These are phyloP conservation scores for Temnothorax nylanderi DNA, from an alignment of 1,140 invertebrate species.

Conservation along the genomic window DNA sequence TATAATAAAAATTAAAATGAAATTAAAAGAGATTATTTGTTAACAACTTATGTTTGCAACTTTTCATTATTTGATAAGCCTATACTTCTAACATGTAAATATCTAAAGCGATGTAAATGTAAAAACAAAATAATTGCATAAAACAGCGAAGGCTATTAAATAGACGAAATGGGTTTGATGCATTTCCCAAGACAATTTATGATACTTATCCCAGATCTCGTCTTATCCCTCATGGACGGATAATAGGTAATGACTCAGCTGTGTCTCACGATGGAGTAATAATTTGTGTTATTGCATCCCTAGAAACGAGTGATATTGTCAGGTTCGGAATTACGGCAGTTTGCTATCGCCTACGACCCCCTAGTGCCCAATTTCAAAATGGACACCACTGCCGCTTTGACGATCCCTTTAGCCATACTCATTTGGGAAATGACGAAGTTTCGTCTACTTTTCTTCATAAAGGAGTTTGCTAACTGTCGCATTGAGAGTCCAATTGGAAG, in stretches of 20 bases:
- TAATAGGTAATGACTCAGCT: neutral
- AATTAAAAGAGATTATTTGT: conserved; percentile 6
- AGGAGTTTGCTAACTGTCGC: neutral
- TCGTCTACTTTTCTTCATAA: conserved; percentile 42
- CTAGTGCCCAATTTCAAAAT: conserved; percentile 75
- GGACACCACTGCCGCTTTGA: conserved; percentile 29
- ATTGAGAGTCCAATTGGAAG: neutral
- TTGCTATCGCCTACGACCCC: conserved; percentile 55
- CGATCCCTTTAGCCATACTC: conserved; percentile 44
- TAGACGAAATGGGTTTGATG: neutral
- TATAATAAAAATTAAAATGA: neutral
- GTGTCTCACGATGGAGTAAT: conserved; percentile 43
- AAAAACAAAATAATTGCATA: neutral
- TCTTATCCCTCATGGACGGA: neutral
- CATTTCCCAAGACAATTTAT: conserved; percentile 8
- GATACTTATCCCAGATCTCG: neutral
- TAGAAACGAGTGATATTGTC: conserved; percentile 43
- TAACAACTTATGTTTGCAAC: neutral
- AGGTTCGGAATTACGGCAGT: conserved; percentile 16
- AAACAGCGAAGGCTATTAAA: neutral
- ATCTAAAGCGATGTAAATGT: neutral
- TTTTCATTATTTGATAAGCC: neutral
- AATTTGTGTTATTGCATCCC: conserved; percentile 43
- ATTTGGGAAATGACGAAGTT: conserved; percentile 54
- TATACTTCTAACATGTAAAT: neutral